A percentile compares a stretch with the other conserved stretches of the same genome.
phyloP scores from a whole-genome alignment of 1,140 invertebrate species.

The Cydia pomonella region DNA sequence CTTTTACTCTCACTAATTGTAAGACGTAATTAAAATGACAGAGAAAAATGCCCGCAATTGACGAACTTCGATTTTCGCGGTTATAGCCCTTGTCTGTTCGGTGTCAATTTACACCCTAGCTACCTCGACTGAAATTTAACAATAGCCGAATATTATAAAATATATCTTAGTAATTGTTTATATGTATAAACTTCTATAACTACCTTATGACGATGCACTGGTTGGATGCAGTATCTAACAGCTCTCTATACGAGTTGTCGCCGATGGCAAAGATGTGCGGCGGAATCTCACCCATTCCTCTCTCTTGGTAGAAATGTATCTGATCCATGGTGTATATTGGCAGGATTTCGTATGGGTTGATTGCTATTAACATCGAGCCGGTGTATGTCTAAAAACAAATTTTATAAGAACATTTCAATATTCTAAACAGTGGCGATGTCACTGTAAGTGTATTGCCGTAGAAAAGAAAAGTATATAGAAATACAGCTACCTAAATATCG shows the following conservation, averaged over 20 bases:
- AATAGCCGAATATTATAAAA: too few species aligned
- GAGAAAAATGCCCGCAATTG: too few species aligned
- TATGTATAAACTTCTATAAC: too few species aligned
- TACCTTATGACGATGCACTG: slow-evolving; percentile 96
- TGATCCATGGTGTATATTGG: slow-evolving; percentile 95
- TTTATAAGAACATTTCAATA: not conserved
- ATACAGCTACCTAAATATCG: too few species aligned
- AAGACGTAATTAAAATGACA: too few species aligned
- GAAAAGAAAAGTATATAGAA: too few species aligned
- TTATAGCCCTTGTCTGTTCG: too few species aligned
- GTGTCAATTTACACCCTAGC: too few species aligned
- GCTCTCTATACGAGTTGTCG: slow-evolving; percentile 91
- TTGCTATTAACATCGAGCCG: slow-evolving; percentile 94
- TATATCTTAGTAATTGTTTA: too few species aligned
- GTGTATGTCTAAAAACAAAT: slow-evolving; percentile 89
- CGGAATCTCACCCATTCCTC: slow-evolving; percentile 91
- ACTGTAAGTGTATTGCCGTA: not conserved
- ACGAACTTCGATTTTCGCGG: too few species aligned
- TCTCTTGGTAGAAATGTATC: slow-evolving; percentile 90
- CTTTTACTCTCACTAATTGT: too few species aligned
- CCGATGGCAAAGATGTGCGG: slow-evolving; percentile 97
- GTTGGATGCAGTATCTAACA: slow-evolving; percentile 88
- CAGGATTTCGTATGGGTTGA: slow-evolving; percentile 96
- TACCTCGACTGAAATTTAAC: too few species aligned
- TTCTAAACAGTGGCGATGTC: not conserved